A percentile compares a stretch with the other conserved stretches of the same genome.
These are phyloP conservation scores for Machimus rusticus DNA, from an alignment of 2,888 invertebrate species.

Conservation along the genomic window DNA sequence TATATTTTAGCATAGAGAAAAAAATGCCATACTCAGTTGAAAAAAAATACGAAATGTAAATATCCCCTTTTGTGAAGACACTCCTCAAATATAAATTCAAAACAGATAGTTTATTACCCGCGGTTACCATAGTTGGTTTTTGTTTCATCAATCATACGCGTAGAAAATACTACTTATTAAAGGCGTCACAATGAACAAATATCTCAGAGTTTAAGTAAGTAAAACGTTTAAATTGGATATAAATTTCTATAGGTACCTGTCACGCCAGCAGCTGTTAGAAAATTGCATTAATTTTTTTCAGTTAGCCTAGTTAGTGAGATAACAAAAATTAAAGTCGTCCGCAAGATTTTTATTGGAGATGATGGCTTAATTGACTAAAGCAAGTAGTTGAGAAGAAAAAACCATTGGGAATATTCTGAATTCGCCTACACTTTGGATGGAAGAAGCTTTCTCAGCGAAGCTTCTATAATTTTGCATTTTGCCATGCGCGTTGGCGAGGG, in stretches of 20 bases:
- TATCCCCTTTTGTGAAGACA: no score
- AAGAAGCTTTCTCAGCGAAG: neutral
- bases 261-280: neutral
- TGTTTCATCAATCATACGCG: neutral
- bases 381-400: neutral
- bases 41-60: no score
- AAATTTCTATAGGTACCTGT: neutral
- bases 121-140: no score
- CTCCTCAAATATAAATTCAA: no score
- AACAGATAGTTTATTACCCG: no score
- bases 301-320: neutral
- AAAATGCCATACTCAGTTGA: no score
- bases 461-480: neutral
- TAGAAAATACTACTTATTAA: neutral
- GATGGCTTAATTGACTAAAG: neutral
- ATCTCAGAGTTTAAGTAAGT: neutral
- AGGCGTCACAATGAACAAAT: no score
- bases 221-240: neutral
- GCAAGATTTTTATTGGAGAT: neutral
- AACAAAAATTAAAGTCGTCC: neutral
- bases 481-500: neutral
- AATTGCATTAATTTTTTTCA: neutral
- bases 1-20: no score
- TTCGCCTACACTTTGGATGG: neutral
- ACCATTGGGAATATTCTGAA: neutral